phyloP scores from a whole-genome alignment of 2,888 invertebrate genomes.

The Drosophila melanosoma region DNA sequence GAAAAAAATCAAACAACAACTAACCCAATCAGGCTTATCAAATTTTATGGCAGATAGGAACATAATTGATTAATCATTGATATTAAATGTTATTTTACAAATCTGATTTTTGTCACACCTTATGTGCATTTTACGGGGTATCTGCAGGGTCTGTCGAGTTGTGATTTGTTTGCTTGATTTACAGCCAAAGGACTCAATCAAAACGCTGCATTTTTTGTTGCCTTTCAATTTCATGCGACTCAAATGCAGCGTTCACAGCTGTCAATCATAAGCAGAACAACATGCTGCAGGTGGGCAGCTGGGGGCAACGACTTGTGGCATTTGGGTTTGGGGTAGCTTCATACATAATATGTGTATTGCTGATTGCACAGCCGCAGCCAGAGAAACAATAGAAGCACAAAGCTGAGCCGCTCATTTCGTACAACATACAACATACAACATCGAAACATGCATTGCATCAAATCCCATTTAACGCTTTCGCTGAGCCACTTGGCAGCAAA shows the following conservation, averaged over 20 bases:
- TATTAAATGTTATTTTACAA: background rate
- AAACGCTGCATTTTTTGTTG: conserved; percentile 64
- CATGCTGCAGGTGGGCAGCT: conserved; percentile 67
- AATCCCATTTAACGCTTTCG: conserved; percentile 70
- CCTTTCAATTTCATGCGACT: conserved; percentile 66
- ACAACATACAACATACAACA: background rate
- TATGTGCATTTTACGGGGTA: conserved; percentile 15
- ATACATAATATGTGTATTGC: conserved; percentile 24
- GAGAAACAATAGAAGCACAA: conserved; percentile 63
- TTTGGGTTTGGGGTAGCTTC: background rate
- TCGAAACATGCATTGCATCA: conserved; percentile 46
- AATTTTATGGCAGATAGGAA: background rate
- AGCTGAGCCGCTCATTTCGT: conserved; percentile 47
- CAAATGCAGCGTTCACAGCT: conserved; percentile 70
- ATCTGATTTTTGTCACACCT: too few relatives aligned
- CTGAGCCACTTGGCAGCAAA: conserved; percentile 50
- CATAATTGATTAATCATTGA: background rate
- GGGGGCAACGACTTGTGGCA: conserved; percentile 6
- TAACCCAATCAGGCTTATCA: too few relatives aligned
- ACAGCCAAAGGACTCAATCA: conserved; percentile 64
- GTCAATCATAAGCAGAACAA: conserved; percentile 70
- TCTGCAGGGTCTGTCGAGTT: conserved; percentile 1
- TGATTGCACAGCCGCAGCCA: conserved; percentile 56
- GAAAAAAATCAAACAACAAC: too few relatives aligned
- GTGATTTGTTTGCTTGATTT: background rate